Evolutionary conservation across 2,888 invertebrate species (phyloP), one percentile per base, ranked within the genome.

Genomic region (Keiferia lycopersicella): DNA sequence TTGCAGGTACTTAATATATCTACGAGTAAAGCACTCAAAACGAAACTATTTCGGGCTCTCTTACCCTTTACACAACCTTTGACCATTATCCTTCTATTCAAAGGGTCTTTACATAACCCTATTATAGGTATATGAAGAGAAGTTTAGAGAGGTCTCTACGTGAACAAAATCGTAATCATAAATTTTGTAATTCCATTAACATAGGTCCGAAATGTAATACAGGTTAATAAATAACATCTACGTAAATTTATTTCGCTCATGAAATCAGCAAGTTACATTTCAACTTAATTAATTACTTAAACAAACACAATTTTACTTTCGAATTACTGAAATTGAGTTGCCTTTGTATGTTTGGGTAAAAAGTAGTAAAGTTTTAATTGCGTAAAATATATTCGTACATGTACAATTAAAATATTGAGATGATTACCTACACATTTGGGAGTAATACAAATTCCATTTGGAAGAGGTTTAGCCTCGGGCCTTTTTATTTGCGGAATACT

Each of bases 341-440:
- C 41, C 14, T 14, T 14, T 14, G 45, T 45, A 45, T 16, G 12
- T 11, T n/a, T n/a, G n/a, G 41, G 14, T 11, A 2, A 3, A 41
- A 41, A 14, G n/a, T 45, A 16, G 34, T 34, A 34, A 34, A 45
- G 16, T 45, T 45, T n/a, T 4, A n/a, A 41, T n/a, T 7, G 45
- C n/a, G 45, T 45, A 16, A 45, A 45, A 16, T 45, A 45, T 45
- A 16, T 45, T 45, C n/a, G 45, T 45, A n/a, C 45, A 45, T n/a
- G 16, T 16, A n/a, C 45, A 16, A 45, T 45, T n/a, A 45, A n/a
- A n/a, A 11, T 45, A 45, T 45, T 45, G 16, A 45, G 45, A 16
- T 45, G 45, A 45, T 45, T 45, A 45, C 45, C 3, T 16, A n/a
- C 8, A 16, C 26, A 26, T 26, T 26, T 26, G 6, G 2, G 2